These are phyloP conservation scores for Oxyteleia sp. DNA, from an alignment of 2,888 invertebrate species.

Conservation along the genomic window DNA sequence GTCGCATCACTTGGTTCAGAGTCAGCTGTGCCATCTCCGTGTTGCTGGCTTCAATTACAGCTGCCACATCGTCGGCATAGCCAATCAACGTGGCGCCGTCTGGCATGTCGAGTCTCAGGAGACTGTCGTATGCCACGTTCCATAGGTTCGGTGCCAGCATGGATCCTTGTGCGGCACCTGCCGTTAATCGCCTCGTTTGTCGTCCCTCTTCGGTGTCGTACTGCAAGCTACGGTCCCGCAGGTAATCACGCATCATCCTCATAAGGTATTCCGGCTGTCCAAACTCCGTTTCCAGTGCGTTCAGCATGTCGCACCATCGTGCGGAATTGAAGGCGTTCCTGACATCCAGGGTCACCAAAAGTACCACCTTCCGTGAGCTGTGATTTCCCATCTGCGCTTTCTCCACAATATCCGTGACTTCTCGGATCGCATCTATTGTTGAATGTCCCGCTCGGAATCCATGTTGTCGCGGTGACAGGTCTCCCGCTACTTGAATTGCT, in stretches of 20 bases:
- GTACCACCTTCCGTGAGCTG: too few species aligned
- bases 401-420: too few species aligned
- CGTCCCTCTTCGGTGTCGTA: constrained; percentile 48
- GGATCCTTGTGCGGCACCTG: constrained; percentile 3
- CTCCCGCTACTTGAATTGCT: too few species aligned
- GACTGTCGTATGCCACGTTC: constrained; percentile 73
- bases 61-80: too few species aligned
- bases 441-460: too few species aligned
- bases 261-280: constrained; percentile 66
- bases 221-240: constrained; percentile 52
- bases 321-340: too few species aligned
- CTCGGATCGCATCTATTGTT: too few species aligned
- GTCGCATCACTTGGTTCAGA: background rate
- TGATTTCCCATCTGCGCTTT: too few species aligned
- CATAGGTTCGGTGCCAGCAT: constrained; percentile 39
- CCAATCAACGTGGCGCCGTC: background rate
- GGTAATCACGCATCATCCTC: too few species aligned
- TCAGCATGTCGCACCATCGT: constrained; percentile 62
- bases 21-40: background rate
- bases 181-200: background rate
- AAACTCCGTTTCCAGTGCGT: constrained; percentile 69
- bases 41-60: background rate
- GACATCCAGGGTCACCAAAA: too few species aligned
- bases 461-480: too few species aligned
- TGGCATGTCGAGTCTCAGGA: background rate